These are phyloP conservation scores for Stegana nigrithorax DNA, from an alignment of 2,888 invertebrate genomes.

Conservation along the genomic window DNA sequence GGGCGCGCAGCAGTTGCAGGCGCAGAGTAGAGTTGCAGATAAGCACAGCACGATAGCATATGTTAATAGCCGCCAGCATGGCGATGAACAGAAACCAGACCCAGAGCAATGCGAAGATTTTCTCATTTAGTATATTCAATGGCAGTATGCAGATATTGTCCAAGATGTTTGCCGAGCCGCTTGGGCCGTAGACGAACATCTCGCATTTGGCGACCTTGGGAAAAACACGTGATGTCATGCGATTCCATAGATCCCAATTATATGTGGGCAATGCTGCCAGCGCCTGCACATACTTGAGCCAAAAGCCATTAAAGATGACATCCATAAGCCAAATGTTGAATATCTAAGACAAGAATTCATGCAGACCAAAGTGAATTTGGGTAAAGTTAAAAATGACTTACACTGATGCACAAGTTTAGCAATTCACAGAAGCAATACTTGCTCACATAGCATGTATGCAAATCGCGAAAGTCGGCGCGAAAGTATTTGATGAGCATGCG, in stretches of 20 bases:
- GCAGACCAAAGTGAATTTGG: neutral
- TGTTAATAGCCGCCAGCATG: constrained; percentile 73
- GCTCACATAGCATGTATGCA: constrained; percentile 71
- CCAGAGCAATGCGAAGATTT: constrained; percentile 79
- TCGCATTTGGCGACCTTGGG: constrained; percentile 85
- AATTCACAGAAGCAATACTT: constrained; percentile 79
- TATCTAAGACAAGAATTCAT: constrained; percentile 38
- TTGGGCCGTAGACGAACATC: constrained; percentile 87
- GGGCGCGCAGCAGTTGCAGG: constrained; percentile 48
- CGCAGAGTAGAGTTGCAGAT: constrained; percentile 68
- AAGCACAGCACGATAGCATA: constrained; percentile 75
- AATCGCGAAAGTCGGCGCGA: constrained; percentile 38
- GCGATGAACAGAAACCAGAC: constrained; percentile 78
- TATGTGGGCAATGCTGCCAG: constrained; percentile 51
- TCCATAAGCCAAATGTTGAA: constrained; percentile 59
- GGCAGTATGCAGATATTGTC: constrained; percentile 82
- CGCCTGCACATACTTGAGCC: constrained; percentile 56
- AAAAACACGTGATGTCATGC: constrained; percentile 58
- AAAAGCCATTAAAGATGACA: constrained; percentile 58
- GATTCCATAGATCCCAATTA: constrained; percentile 62
- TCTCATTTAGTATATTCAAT: constrained; percentile 82
- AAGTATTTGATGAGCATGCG: constrained; percentile 52
- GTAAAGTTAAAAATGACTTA: constrained; percentile 68
- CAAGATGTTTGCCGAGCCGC: constrained; percentile 83
- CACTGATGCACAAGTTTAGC: constrained; percentile 79